These are phyloP conservation scores for Troides helena DNA, from an alignment of 2,888 invertebrate species.

Conservation along the genomic window DNA sequence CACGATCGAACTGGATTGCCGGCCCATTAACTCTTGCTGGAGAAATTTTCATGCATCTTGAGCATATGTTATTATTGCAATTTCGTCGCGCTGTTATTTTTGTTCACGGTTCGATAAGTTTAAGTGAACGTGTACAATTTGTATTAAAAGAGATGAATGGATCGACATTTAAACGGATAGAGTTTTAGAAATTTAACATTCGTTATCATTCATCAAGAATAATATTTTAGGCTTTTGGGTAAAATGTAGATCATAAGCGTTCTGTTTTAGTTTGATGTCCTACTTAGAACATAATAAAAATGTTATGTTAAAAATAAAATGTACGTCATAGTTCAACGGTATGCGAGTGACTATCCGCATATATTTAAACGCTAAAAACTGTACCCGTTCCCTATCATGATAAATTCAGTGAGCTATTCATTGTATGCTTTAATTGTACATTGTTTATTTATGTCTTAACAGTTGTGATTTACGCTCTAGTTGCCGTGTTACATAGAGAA, in stretches of 20 bases:
- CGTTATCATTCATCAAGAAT: background rate
- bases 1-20: constrained; percentile 77
- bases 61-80: constrained; percentile 32
- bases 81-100: constrained; percentile 29
- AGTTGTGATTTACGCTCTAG: background rate
- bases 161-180: background rate
- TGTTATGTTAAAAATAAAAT: constrained; percentile 31
- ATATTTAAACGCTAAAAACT: constrained; percentile 24
- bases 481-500: too few species aligned
- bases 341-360: constrained; percentile 25
- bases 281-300: constrained; percentile 30
- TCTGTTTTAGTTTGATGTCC: constrained; percentile 27
- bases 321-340: constrained; percentile 28
- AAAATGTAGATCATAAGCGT: background rate
- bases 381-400: constrained; percentile 24
- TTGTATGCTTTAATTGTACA: constrained; percentile 7
- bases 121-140: background rate
- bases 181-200: background rate
- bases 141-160: background rate
- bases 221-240: background rate
- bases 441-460: background rate
- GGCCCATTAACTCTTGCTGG: constrained; percentile 87
- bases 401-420: constrained; percentile 17
- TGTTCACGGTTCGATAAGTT: constrained; percentile 32
- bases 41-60: constrained; percentile 38